These are phyloP conservation scores for Phycodurus eques DNA, from an alignment of 2,113 vertebrate genomes.

Conservation along the genomic window DNA sequence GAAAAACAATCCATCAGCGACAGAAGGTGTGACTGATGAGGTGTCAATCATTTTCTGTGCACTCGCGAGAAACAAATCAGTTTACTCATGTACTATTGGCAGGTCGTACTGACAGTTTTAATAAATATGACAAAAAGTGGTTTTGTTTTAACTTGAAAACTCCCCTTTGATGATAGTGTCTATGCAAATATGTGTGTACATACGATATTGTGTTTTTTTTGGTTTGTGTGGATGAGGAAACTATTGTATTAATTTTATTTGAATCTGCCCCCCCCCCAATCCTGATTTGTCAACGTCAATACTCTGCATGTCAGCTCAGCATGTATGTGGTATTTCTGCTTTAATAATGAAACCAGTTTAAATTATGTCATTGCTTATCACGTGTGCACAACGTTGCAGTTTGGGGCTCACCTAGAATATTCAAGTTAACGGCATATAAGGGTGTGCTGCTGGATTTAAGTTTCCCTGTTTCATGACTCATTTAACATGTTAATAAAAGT, in stretches of 20 bases:
- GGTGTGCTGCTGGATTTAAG: background rate
- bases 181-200: background rate
- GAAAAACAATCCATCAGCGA: too few species aligned
- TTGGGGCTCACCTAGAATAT: background rate
- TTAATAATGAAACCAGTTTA: background rate
- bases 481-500: background rate
- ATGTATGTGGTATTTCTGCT: background rate
- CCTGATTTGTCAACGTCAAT: background rate
- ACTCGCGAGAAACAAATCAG: background rate
- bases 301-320: background rate
- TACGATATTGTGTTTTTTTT: background rate
- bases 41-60: too few species aligned
- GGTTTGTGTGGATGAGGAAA: background rate
- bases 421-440: background rate
- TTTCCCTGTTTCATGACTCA: background rate
- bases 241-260: background rate
- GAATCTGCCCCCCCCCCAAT: background rate
- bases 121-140: background rate
- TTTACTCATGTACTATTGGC: background rate
- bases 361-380: background rate
- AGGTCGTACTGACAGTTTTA: background rate
- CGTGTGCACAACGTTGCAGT: background rate
- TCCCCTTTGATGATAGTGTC: background rate
- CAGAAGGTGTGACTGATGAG: too few species aligned
- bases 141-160: background rate